These are phyloP conservation scores for Anabas testudineus DNA, from an alignment of 2,797 vertebrate genomes.

Conservation along the genomic window DNA sequence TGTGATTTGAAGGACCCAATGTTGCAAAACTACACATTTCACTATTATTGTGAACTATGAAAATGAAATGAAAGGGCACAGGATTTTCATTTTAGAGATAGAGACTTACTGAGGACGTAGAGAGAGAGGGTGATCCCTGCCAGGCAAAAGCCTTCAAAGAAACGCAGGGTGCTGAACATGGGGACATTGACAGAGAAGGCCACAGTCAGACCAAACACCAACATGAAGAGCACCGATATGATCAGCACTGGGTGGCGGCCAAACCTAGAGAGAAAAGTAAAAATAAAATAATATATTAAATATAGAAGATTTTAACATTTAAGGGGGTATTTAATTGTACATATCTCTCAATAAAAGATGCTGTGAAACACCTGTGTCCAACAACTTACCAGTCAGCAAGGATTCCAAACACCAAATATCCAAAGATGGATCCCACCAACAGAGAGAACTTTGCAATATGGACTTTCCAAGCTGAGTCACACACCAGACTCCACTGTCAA, in stretches of 20 bases:
- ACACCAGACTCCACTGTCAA: slow-evolving; percentile 95
- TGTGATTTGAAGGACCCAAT: not conserved
- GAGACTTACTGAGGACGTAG: slow-evolving; percentile 93
- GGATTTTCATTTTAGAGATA: no score
- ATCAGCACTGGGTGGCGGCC: slow-evolving; percentile 94
- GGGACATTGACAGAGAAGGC: slow-evolving; percentile 95
- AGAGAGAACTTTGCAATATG: slow-evolving; percentile 98
- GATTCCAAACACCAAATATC: slow-evolving; percentile 95
- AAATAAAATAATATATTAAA: not conserved
- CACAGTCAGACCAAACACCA: slow-evolving; percentile 94
- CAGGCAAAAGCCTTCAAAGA: slow-evolving; percentile 98
- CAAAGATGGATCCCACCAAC: slow-evolving; percentile 97
- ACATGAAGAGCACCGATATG: slow-evolving; percentile 92
- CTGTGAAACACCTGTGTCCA: not conserved
- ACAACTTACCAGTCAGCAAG: slow-evolving; percentile 95
- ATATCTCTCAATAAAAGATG: not conserved
- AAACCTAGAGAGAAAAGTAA: slow-evolving; percentile 81
- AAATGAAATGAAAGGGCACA: no score
- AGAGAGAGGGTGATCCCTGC: slow-evolving; percentile 94
- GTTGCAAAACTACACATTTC: no score
- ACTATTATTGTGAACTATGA: not conserved
- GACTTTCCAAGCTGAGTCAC: slow-evolving; percentile 93
- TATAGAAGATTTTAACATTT: not conserved
- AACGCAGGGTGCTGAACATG: slow-evolving; percentile 99
- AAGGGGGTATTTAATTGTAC: not conserved